Percentiles rank a stretch among this genome's conserved stretches.
Evolutionary conservation across 2,113 vertebrate species (phyloP).

Genomic region (Hymenochirus boettgeri): DNA sequence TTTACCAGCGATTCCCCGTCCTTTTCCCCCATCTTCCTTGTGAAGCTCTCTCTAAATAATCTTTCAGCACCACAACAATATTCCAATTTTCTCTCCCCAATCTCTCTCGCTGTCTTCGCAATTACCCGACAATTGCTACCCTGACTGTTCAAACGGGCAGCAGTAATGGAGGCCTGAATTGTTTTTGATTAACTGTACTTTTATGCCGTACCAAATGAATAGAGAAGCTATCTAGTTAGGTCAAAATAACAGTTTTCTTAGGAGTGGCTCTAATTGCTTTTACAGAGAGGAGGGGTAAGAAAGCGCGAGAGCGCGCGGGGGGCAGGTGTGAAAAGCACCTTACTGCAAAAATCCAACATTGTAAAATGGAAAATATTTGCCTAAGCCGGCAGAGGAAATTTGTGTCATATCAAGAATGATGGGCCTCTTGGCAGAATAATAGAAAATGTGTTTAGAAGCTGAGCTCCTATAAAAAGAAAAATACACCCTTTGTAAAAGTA

Average conservation of each 20-base stretch:
- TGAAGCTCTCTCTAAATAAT: conserved; percentile 19
- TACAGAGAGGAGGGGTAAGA: conserved; percentile 15
- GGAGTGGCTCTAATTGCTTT: conserved; percentile 37
- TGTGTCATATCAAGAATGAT: too few relatives aligned
- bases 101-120: conserved; percentile 3
- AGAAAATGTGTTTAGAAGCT: too few relatives aligned
- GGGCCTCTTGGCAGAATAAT: too few relatives aligned
- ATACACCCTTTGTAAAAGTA: too few relatives aligned
- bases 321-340: too few relatives aligned
- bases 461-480: too few relatives aligned
- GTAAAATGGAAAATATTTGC: too few relatives aligned
- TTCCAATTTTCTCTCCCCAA: conserved; percentile 37
- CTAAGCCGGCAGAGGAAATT: too few relatives aligned
- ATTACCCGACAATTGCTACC: conserved; percentile 40
- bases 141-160: conserved; percentile 27
- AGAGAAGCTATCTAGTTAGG: conserved; percentile 27
- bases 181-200: conserved; percentile 41
- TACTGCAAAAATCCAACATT: background rate
- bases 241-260: conserved; percentile 40
- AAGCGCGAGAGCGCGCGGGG: background rate
- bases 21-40: background rate
- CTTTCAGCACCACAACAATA: conserved; percentile 29
- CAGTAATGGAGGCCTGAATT: conserved; percentile 41
- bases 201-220: conserved; percentile 27
- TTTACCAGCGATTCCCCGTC: background rate